Percentiles rank a stretch among this genome's conserved stretches.
Conservation (phyloP, 2,113 vertebrate genomes). For the Tetrao urogallus region DNA sequence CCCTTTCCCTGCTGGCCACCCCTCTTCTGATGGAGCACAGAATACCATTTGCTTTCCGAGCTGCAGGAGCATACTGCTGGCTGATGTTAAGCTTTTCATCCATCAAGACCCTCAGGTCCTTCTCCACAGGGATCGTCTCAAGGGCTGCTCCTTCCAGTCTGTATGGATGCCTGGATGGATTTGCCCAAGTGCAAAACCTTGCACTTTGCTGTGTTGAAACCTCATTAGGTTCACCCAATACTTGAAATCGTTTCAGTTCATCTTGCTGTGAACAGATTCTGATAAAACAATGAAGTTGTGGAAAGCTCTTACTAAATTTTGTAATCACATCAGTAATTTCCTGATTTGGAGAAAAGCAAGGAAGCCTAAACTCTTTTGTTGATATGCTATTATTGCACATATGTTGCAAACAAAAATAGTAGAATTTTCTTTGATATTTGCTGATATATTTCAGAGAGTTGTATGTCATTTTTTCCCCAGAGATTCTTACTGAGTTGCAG, state of each 20-base stretch:
- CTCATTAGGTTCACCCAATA: no score
- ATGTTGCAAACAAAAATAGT: not conserved
- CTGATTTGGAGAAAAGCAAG: not conserved
- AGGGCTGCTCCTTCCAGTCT: no score
- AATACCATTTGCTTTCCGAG: no score
- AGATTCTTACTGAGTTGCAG: not conserved
- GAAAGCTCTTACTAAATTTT: not conserved
- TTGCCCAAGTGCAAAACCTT: no score
- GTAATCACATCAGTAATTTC: not conserved
- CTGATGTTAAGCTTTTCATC: no score
- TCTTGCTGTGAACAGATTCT: not conserved
- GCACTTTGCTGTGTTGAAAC: no score
- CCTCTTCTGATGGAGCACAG: no score
- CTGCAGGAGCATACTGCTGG: no score
- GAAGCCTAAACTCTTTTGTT: not conserved
- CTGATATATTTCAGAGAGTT: not conserved
- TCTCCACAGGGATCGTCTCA: no score
- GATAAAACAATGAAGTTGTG: not conserved
- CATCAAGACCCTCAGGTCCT: no score
- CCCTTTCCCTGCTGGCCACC: no score
- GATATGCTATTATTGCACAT: not conserved
- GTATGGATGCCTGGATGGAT: no score
- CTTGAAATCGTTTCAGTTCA: conserved; percentile 33
- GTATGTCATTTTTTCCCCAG: not conserved
- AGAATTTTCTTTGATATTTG: not conserved